Percentiles rank a stretch among this genome's conserved stretches.
phyloP scores from a whole-genome alignment of 2,797 vertebrate species.

The Phoebastria nigripes region DNA sequence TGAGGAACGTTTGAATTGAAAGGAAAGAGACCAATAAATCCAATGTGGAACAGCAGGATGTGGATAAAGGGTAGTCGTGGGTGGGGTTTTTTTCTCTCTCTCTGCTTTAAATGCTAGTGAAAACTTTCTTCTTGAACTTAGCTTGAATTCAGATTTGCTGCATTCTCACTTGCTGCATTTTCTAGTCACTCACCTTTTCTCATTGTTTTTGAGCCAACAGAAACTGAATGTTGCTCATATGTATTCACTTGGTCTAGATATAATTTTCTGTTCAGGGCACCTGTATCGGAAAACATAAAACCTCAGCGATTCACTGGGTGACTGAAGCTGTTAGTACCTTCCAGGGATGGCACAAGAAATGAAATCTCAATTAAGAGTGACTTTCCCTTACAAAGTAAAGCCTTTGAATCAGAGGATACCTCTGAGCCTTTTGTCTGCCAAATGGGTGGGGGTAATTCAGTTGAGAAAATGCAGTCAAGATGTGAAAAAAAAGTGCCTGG shows the following conservation, averaged over 20 bases:
- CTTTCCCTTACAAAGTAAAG: conserved; percentile 18
- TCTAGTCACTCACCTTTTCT: not conserved
- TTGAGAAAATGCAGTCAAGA: conserved; percentile 42
- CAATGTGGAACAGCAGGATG: not conserved
- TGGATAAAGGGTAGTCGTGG: not conserved
- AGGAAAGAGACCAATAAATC: not conserved
- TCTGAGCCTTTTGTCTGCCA: not conserved
- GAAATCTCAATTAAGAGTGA: conserved; percentile 16
- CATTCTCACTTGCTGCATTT: not conserved
- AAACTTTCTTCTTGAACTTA: not conserved
- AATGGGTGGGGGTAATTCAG: conserved; percentile 12
- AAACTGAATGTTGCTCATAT: not conserved
- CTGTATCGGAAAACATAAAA: not conserved
- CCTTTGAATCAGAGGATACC: conserved; percentile 13
- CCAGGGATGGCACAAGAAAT: conserved; percentile 2
- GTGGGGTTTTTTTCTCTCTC: not conserved
- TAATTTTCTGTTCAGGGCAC: not conserved
- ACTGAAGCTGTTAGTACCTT: not conserved
- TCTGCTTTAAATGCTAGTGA: not conserved
- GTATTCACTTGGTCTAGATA: not conserved
- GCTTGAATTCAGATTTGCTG: not conserved
- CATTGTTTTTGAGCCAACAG: not conserved
- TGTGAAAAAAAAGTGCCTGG: not conserved
- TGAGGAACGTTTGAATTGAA: not conserved
- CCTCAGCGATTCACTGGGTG: not conserved